phyloP scores from a whole-genome alignment of 2,113 vertebrate genomes.

The Dipodomys spectabilis region DNA sequence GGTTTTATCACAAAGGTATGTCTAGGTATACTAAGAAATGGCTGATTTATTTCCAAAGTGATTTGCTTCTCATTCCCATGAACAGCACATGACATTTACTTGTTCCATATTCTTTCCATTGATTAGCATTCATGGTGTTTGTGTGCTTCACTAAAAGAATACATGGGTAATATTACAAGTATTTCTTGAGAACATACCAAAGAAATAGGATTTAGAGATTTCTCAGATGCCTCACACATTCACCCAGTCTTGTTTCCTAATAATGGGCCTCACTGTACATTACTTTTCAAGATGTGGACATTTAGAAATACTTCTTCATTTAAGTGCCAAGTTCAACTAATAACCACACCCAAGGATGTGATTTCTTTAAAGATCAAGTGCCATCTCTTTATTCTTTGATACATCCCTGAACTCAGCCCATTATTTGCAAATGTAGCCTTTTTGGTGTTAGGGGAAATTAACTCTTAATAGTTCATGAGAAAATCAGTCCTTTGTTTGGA shows the following conservation, averaged over 20 bases:
- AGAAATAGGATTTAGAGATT: background rate
- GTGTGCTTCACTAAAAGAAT: background rate
- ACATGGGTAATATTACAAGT: background rate
- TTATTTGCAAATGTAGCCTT: background rate
- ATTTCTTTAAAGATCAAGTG: background rate
- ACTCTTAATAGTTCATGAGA: background rate
- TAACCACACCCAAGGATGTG: background rate
- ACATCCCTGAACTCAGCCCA: background rate
- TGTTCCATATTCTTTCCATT: background rate
- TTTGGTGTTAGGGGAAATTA: background rate
- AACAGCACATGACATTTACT: fast-evolving
- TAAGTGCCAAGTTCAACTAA: background rate
- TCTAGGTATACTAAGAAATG: background rate
- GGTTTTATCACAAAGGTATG: background rate
- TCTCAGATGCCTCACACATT: background rate
- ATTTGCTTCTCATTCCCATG: background rate
- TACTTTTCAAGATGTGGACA: background rate
- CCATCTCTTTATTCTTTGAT: background rate
- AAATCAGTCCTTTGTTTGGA: background rate
- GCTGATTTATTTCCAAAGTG: background rate
- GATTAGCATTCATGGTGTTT: background rate
- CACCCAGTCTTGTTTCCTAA: background rate
- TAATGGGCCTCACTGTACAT: background rate
- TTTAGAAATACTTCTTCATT: background rate
- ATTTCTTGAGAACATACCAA: background rate